phyloP scores from a whole-genome alignment of 2,888 invertebrate species.

The Cylloceria caligata region DNA sequence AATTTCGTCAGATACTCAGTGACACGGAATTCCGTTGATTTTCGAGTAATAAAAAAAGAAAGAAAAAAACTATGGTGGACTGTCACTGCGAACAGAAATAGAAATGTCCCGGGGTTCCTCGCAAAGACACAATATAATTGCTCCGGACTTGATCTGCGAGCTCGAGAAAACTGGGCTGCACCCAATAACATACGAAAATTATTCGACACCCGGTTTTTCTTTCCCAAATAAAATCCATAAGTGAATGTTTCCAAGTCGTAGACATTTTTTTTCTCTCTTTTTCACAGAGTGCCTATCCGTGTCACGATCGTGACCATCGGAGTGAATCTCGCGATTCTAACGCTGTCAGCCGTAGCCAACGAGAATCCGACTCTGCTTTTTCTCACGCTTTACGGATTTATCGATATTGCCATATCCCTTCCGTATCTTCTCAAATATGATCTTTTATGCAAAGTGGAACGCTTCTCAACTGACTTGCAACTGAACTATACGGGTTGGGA shows the following conservation, averaged over 20 bases:
- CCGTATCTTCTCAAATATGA: slow-evolving; percentile 48
- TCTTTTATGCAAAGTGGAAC: slow-evolving; percentile 61
- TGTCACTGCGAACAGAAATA: slow-evolving; percentile 44
- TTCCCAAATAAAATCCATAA: slow-evolving; percentile 36
- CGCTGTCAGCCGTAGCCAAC: slow-evolving; percentile 4
- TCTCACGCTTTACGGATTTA: slow-evolving; percentile 43
- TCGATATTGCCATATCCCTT: slow-evolving; percentile 50
- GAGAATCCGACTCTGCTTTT: slow-evolving; percentile 2
- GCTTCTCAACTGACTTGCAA: slow-evolving; percentile 45
- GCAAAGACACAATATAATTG: slow-evolving; percentile 52
- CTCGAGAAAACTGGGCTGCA: slow-evolving; percentile 21
- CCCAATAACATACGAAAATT: slow-evolving; percentile 57
- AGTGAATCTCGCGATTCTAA: slow-evolving; percentile 16
- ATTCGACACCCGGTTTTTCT: slow-evolving; percentile 40
- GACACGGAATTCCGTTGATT: slow-evolving; percentile 26
- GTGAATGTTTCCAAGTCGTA: slow-evolving; percentile 26
- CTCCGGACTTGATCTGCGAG: slow-evolving; percentile 35
- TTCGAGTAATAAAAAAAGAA: slow-evolving; percentile 5
- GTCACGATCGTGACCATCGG: slow-evolving; percentile 25
- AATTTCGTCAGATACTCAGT: slow-evolving; percentile 41
- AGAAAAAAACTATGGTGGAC: slow-evolving; percentile 21
- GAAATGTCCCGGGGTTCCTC: slow-evolving; percentile 45
- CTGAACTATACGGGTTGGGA: slow-evolving; percentile 29
- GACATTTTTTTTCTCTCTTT: slow-evolving; percentile 13
- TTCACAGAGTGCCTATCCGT: slow-evolving; percentile 31